Evolutionary conservation across 2,888 invertebrate species (phyloP).

Genomic region (Drosophila meridionalis): DNA sequence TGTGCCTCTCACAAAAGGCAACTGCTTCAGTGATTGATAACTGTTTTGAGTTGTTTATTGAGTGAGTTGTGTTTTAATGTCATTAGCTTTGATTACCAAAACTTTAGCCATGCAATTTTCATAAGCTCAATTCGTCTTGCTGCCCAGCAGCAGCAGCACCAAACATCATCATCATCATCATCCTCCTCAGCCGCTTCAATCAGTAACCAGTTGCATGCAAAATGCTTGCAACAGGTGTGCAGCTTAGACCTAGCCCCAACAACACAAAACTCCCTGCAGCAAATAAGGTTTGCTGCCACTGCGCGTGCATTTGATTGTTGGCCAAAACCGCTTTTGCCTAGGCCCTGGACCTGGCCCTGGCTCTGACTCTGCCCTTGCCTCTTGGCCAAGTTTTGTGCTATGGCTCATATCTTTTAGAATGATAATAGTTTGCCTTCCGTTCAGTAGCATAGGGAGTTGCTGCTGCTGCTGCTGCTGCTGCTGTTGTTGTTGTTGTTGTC

Average conservation of each 20-base stretch:
- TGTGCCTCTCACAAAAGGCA: slow-evolving; percentile 36
- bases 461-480: slow-evolving; percentile 14
- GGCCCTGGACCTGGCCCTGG: slow-evolving; percentile 3
- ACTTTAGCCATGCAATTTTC: slow-evolving; percentile 60
- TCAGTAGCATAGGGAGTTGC: slow-evolving; percentile 42
- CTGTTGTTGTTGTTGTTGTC: slow-evolving; percentile 37
- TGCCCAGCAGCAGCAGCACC: slow-evolving; percentile 41
- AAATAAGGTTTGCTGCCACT: slow-evolving; percentile 55
- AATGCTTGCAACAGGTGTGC: slow-evolving; percentile 79
- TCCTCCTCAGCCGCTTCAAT: slow-evolving; percentile 29
- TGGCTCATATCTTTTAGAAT: slow-evolving; percentile 74
- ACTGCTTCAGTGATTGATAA: neutral
- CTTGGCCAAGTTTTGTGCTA: slow-evolving; percentile 60
- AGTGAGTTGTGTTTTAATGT: slow-evolving; percentile 59
- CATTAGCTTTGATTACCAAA: slow-evolving; percentile 39
- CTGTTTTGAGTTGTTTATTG: slow-evolving; percentile 31
- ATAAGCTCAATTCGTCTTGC: slow-evolving; percentile 56
- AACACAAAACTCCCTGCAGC: slow-evolving; percentile 74
- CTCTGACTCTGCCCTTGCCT: slow-evolving; percentile 49
- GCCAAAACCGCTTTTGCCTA: slow-evolving; percentile 12
- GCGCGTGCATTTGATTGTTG: slow-evolving; percentile 35
- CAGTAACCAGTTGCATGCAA: slow-evolving; percentile 79
- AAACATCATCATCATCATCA: slow-evolving; percentile 20
- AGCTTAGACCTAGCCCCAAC: slow-evolving; percentile 52
- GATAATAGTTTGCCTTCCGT: slow-evolving; percentile 77